Percentiles rank a stretch among this genome's conserved stretches.
phyloP scores from a whole-genome alignment of 2,888 invertebrate species.

The Sialis fuliginosa region DNA sequence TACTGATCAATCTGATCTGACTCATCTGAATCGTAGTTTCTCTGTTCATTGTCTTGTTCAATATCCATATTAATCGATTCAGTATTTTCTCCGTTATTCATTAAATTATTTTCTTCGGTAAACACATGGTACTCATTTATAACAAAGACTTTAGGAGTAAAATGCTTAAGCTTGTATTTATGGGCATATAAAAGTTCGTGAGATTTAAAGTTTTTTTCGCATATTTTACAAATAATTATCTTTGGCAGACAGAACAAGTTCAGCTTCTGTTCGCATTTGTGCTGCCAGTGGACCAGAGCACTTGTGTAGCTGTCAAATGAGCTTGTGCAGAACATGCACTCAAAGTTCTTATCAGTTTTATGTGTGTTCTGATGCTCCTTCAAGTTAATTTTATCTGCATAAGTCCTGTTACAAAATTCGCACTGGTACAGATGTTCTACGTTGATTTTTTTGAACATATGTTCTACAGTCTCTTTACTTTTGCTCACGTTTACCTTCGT shows the following conservation, averaged over 20 bases:
- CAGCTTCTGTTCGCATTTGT: constrained; percentile 24
- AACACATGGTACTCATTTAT: constrained; percentile 3
- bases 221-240: constrained; percentile 26
- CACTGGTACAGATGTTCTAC: constrained; percentile 33
- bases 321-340: constrained; percentile 26
- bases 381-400: constrained; percentile 30
- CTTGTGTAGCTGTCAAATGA: constrained; percentile 30
- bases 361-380: constrained; percentile 26
- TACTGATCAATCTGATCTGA: constrained; percentile 3
- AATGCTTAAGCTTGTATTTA: constrained; percentile 32
- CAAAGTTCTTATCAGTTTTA: constrained; percentile 26
- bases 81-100: background rate
- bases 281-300: constrained; percentile 36
- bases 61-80: background rate
- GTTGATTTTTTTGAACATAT: constrained; percentile 15
- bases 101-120: constrained; percentile 11
- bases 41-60: constrained; percentile 6
- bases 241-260: constrained; percentile 28
- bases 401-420: constrained; percentile 40
- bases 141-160: constrained; percentile 22
- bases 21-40: constrained; percentile 4
- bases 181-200: constrained; percentile 35
- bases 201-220: constrained; percentile 30
- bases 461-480: constrained; percentile 1
- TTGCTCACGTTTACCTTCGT: background rate